These are phyloP conservation scores for Hemiscyllium ocellatum DNA, from an alignment of 2,113 vertebrate species.

Conservation along the genomic window DNA sequence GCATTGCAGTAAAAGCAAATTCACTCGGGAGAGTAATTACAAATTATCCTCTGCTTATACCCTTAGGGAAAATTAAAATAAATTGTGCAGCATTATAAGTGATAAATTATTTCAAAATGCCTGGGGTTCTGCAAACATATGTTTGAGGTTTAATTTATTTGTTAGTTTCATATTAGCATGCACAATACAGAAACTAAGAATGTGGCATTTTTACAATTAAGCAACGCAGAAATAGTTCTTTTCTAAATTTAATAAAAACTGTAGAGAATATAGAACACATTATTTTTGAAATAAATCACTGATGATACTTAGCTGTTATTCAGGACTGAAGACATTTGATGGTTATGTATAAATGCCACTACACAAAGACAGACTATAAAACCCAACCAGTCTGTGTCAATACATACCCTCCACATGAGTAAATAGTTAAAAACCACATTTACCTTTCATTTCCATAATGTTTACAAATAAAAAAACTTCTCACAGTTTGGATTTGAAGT, in stretches of 20 bases:
- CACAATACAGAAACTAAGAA: conserved; percentile 26
- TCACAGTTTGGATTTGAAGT: background rate
- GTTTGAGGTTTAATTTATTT: conserved; percentile 32
- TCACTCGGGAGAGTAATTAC: conserved; percentile 25
- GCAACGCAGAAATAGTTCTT: background rate
- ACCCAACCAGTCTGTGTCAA: background rate
- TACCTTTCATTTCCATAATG: background rate
- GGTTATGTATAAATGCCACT: background rate
- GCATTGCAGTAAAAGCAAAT: conserved; percentile 23
- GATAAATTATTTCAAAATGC: conserved; percentile 35
- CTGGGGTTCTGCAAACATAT: conserved; percentile 27
- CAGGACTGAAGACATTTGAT: background rate
- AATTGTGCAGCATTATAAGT: conserved; percentile 25
- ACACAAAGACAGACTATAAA: background rate
- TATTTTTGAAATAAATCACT: background rate
- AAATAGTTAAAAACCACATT: background rate
- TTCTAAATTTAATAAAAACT: background rate
- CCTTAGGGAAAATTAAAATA: conserved; percentile 36
- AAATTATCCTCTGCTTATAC: conserved; percentile 25
- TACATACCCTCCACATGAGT: background rate
- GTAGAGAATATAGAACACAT: background rate
- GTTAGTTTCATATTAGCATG: conserved; percentile 13
- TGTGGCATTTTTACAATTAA: conserved; percentile 1
- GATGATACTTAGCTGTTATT: background rate
- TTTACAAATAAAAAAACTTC: background rate